Evolutionary conservation across 2,113 vertebrate species (phyloP).

Genomic region (Polyodon spathula): DNA sequence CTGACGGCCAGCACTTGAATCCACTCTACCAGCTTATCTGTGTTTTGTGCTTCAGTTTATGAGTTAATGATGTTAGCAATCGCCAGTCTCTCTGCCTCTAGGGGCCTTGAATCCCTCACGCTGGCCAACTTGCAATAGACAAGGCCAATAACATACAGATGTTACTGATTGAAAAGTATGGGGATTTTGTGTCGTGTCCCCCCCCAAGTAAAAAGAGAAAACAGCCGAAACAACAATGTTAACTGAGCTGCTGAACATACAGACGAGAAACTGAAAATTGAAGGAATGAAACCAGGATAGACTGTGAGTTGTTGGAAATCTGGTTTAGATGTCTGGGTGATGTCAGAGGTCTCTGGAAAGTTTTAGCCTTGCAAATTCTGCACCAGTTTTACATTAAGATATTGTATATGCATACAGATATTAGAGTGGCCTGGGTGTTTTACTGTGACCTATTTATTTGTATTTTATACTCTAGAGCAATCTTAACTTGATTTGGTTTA

Average conservation of each 20-base stretch:
- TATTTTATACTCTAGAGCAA: too few relatives aligned
- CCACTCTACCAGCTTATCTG: conserved; percentile 45
- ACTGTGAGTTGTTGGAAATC: too few relatives aligned
- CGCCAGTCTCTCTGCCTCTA: conserved; percentile 34
- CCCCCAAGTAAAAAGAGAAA: neutral
- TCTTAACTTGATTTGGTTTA: too few relatives aligned
- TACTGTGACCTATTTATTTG: too few relatives aligned
- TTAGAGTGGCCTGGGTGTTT: too few relatives aligned
- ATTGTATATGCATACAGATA: too few relatives aligned
- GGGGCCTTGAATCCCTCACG: conserved; percentile 31
- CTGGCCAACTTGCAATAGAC: conserved; percentile 20
- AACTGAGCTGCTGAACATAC: conserved; percentile 13
- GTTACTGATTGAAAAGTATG: conserved; percentile 40
- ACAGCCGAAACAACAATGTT: neutral
- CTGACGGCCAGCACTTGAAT: conserved; percentile 31
- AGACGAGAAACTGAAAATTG: conserved; percentile 17
- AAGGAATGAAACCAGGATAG: too few relatives aligned
- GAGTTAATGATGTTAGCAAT: conserved; percentile 21
- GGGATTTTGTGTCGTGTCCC: conserved; percentile 29
- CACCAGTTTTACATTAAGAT: too few relatives aligned
- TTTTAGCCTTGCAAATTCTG: too few relatives aligned
- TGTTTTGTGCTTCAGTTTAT: conserved; percentile 32
- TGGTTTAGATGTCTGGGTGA: too few relatives aligned
- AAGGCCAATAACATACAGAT: conserved; percentile 43
- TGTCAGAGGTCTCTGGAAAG: too few relatives aligned